Conservation (phyloP, 2,113 vertebrate genomes). For the Melanerpes formicivorus region DNA sequence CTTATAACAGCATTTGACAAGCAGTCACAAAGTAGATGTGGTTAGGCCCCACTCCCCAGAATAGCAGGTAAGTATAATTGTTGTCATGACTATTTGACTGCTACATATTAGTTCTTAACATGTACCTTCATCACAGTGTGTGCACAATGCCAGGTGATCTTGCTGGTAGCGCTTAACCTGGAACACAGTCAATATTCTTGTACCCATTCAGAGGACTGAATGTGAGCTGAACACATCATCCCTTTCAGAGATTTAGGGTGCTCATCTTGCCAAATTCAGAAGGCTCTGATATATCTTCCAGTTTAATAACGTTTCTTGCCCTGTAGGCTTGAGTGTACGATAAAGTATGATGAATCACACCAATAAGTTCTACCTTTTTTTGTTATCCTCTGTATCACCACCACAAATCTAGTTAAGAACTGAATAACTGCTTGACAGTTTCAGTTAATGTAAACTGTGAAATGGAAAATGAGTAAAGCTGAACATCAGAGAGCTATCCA, state of each 20-base stretch:
- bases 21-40: neutral
- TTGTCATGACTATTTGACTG: neutral
- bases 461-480: slow-evolving; percentile 8
- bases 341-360: neutral
- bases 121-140: neutral
- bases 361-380: slow-evolving; percentile 49
- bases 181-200: neutral
- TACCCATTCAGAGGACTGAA: neutral
- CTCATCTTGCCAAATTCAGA: neutral
- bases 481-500: neutral
- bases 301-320: slow-evolving; percentile 36
- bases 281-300: slow-evolving; percentile 1
- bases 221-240: neutral
- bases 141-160: neutral
- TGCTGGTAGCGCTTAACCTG: neutral
- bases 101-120: fast-evolving
- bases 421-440: slow-evolving; percentile 42
- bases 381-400: slow-evolving; percentile 12
- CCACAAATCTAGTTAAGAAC: slow-evolving; percentile 41
- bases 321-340: neutral
- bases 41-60: neutral
- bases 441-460: slow-evolving; percentile 20
- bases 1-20: neutral
- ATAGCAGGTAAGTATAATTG: neutral
- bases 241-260: neutral